Evolutionary conservation across 35 echinoderm and acorn worm genomes (phyloP).

Genomic region (Diadema setosum): DNA sequence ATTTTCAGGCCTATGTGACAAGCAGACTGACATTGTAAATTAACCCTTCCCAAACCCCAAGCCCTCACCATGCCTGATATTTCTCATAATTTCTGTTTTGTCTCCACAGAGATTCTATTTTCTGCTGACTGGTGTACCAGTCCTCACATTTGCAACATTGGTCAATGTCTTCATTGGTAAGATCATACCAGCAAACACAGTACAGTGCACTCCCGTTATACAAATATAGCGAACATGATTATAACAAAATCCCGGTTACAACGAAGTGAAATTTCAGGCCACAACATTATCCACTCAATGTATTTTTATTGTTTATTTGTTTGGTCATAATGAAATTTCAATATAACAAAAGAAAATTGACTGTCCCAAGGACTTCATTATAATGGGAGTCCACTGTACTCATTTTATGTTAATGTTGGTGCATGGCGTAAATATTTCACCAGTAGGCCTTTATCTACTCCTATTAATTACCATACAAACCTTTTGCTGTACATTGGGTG

Average conservation of each 20-base stretch:
- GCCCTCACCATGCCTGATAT: too few species aligned
- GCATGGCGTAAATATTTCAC: background rate
- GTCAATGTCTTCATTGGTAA: constrained; percentile 92
- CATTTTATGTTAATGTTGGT: background rate
- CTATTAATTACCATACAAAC: background rate
- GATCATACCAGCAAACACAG: background rate
- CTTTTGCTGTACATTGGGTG: background rate
- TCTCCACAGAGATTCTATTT: constrained; percentile 66
- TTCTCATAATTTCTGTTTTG: background rate
- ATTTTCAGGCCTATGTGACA: too few species aligned
- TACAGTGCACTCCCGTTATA: too few species aligned
- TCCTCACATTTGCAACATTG: constrained; percentile 42
- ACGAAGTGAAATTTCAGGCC: too few species aligned
- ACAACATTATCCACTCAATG: too few species aligned
- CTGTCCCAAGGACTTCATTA: background rate
- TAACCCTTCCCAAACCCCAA: too few species aligned
- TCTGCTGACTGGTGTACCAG: constrained; percentile 70
- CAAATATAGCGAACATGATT: too few species aligned
- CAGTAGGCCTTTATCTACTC: background rate
- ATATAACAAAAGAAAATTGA: too few species aligned
- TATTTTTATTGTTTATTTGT: too few species aligned
- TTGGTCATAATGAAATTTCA: too few species aligned
- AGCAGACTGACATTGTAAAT: too few species aligned
- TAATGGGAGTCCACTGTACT: background rate
- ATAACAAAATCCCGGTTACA: too few species aligned